Percentiles rank a stretch among this genome's conserved stretches.
phyloP scores from a whole-genome alignment of 2,113 vertebrate genomes.

The Thamnophis sirtalis region DNA sequence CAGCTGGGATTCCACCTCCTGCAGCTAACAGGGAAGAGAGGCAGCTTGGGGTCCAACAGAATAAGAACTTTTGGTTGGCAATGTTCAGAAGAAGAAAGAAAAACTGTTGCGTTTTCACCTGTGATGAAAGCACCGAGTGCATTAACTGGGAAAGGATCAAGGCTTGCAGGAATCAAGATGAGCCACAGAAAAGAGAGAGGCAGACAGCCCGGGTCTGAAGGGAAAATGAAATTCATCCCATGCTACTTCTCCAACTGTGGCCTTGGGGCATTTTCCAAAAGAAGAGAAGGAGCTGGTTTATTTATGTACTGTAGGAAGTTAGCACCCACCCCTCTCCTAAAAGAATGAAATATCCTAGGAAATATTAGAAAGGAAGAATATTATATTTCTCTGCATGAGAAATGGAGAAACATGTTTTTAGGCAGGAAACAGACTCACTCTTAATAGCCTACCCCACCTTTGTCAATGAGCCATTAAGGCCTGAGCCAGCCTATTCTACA shows the following conservation, averaged over 20 bases:
- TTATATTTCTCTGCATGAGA: too few species aligned
- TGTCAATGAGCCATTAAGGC: too few species aligned
- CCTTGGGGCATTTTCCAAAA: neutral
- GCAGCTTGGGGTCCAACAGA: neutral
- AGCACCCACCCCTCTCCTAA: too few species aligned
- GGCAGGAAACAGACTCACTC: too few species aligned
- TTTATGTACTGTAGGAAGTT: neutral
- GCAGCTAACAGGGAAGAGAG: neutral
- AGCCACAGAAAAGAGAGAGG: neutral
- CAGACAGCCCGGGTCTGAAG: neutral
- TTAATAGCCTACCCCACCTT: too few species aligned
- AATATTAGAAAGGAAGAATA: too few species aligned
- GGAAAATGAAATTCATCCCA: neutral
- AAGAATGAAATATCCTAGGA: too few species aligned
- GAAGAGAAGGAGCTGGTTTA: neutral
- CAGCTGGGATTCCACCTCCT: neutral
- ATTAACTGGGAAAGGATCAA: neutral
- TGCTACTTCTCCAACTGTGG: neutral
- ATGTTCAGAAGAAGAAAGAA: neutral
- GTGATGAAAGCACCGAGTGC: neutral
- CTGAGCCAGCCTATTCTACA: too few species aligned
- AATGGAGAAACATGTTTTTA: too few species aligned
- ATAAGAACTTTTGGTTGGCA: neutral
- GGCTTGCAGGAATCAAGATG: neutral
- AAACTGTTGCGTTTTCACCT: neutral